Conservation (phyloP, 2,888 invertebrate genomes). For the Marronus borbonicus region DNA sequence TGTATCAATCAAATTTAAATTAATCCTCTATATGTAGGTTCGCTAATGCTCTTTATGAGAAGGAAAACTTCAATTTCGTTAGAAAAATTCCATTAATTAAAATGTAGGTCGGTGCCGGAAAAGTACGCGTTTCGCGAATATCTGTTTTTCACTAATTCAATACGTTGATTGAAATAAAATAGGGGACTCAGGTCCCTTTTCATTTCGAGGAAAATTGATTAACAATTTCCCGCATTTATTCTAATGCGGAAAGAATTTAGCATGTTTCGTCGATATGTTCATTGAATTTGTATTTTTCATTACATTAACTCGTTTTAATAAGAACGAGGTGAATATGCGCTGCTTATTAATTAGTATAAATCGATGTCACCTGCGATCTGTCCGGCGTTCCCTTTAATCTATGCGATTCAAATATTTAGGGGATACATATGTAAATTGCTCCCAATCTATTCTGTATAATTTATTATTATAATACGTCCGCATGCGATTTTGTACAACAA, state of each 20-base stretch:
- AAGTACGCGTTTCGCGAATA: slow-evolving; percentile 11
- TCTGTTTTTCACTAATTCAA: slow-evolving; percentile 24
- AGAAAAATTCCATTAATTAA: slow-evolving; percentile 12
- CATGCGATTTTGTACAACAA: background rate
- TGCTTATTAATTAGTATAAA: background rate
- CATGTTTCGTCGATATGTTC: slow-evolving; percentile 5
- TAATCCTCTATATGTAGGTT: too few species aligned
- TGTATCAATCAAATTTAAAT: too few species aligned
- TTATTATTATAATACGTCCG: background rate
- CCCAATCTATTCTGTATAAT: background rate
- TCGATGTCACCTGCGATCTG: too few species aligned
- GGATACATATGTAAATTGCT: background rate
- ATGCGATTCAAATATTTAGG: background rate
- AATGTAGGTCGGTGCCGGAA: background rate
- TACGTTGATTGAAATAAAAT: slow-evolving; percentile 32
- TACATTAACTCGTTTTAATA: background rate
- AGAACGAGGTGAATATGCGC: background rate
- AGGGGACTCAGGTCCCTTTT: slow-evolving; percentile 31
- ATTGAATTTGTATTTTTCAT: slow-evolving; percentile 20
- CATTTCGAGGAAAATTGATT: slow-evolving; percentile 36
- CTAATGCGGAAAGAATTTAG: slow-evolving; percentile 11
- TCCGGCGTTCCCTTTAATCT: too few species aligned
- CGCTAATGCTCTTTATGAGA: background rate
- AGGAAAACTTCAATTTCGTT: background rate
- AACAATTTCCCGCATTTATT: slow-evolving; percentile 29